Base-by-base conservation (phyloP, 2,888 invertebrate genomes). In the Unio delphinus region DNA sequence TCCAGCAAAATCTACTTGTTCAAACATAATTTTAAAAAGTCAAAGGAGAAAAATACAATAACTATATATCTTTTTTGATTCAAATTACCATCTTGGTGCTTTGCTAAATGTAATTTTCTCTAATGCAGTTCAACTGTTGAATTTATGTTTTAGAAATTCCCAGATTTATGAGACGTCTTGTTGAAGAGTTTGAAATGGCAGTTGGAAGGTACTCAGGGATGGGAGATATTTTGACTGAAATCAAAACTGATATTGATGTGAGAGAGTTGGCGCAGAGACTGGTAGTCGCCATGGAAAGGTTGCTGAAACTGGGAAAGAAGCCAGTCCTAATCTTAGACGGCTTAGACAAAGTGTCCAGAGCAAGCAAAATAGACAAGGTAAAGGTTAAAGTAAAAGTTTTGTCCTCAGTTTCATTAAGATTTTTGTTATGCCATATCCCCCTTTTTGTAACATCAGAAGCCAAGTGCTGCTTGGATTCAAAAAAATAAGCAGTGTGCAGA, bases 281-380 rank as follows among this genome's bases (percentile, higher is more conserved):
- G 26, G 62, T 68, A 23, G 63, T 68, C 15, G 63, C 63, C 23
- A 59, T 79, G 54, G 72, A 71, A 23, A 72, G 67, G 63, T 62
- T 79, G 3, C 55, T 65, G 23, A 54, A 60, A n/a, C 26, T 68
- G 18, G 78, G 78, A 4, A 81, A 79, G 65, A 72, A 70, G 20
- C 74, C 79, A 7, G 72, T 81, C 3, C 15, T 83, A 20, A 70
- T 83, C 4, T 66, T 84, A 61, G 84, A 84, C 75, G 84, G 84
- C 0, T 65, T 83, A 57, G 82, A 82, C 57, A 82, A 81, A 71
- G 70, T 83, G 8, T 69, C 71, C 45, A 72, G 64, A 26, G n/a
- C 69, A 17, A 72, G 74, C 34, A 82, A 81, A 70, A 73, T 77
- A 17, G 75, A 73, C 60, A 82, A 82, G 80, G 84, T 84, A 71